phyloP scores from a whole-genome alignment of 1,140 invertebrate genomes.

The Drosophila cardini region DNA sequence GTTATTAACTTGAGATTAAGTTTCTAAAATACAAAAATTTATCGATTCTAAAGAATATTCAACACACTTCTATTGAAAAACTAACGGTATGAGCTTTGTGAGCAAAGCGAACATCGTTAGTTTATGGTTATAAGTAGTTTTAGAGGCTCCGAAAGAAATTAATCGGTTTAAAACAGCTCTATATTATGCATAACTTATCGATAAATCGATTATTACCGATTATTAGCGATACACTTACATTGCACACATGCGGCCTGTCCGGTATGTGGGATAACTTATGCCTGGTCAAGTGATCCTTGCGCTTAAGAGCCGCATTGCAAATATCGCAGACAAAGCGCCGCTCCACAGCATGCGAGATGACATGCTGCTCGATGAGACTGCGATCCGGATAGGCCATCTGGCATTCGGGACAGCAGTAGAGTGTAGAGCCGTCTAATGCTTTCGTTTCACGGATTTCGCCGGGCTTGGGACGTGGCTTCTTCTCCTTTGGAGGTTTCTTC shows the following conservation, averaged over 20 bases:
- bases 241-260: constrained; percentile 92
- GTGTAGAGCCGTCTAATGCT: constrained; percentile 91
- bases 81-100: too few relatives aligned
- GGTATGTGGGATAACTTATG: constrained; percentile 93
- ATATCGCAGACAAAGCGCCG: constrained; percentile 93
- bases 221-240: constrained; percentile 83
- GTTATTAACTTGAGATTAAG: too few relatives aligned
- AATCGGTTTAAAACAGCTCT: too few relatives aligned
- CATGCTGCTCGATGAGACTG: constrained; percentile 91
- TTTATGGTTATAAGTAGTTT: too few relatives aligned
- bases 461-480: constrained; percentile 90
- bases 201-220: too few relatives aligned
- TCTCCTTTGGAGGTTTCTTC: constrained; percentile 89
- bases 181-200: too few relatives aligned
- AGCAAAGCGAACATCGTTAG: too few relatives aligned
- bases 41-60: too few relatives aligned
- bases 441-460: constrained; percentile 93
- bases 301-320: constrained; percentile 92
- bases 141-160: too few relatives aligned
- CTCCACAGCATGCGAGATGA: constrained; percentile 93
- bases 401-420: constrained; percentile 94
- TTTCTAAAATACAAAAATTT: too few relatives aligned
- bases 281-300: constrained; percentile 92
- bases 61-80: too few relatives aligned
- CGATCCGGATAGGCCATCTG: constrained; percentile 94